Evolutionary conservation across 2,888 invertebrate species (phyloP).

Genomic region (Opisthograptis luteolata): DNA sequence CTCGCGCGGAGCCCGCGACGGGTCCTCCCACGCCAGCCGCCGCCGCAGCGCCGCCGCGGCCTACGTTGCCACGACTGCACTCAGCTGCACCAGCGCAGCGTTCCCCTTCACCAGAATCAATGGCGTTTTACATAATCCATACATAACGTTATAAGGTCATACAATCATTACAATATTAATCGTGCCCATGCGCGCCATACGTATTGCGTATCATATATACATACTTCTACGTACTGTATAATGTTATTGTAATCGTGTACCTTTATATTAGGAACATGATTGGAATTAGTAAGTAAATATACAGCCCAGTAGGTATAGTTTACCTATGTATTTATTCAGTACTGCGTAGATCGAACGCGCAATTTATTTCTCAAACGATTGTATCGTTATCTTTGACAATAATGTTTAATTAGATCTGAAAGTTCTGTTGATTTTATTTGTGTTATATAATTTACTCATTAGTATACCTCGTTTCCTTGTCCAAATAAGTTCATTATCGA

Average conservation of each 20-base stretch:
- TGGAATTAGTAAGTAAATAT: conserved; percentile 10
- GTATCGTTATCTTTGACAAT: conserved; percentile 6
- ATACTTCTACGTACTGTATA: conserved; percentile 5
- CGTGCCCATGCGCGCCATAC: not conserved
- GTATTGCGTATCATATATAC: conserved; percentile 15
- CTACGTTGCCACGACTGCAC: conserved; percentile 31
- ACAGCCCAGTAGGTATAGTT: too few relatives aligned
- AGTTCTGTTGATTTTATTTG: conserved; percentile 6
- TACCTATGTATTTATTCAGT: conserved; percentile 3
- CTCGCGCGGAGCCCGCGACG: conserved; percentile 36
- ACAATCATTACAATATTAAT: conserved; percentile 10
- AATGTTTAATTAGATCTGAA: conserved; percentile 11
- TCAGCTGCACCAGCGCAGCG: conserved; percentile 32
- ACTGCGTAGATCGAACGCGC: not conserved
- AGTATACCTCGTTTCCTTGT: conserved; percentile 15
- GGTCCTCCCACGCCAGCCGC: conserved; percentile 56
- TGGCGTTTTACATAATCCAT: conserved; percentile 17
- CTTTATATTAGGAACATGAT: conserved; percentile 8
- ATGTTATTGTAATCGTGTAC: conserved; percentile 16
- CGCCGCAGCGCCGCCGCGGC: conserved; percentile 18
- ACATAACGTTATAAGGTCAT: conserved; percentile 16
- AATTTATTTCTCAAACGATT: not conserved
- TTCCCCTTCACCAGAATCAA: conserved; percentile 37
- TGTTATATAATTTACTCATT: conserved; percentile 18
- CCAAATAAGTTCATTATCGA: conserved; percentile 5